Conservation (phyloP, 2,797 vertebrate genomes). For the Basileuterus tristriatus region DNA sequence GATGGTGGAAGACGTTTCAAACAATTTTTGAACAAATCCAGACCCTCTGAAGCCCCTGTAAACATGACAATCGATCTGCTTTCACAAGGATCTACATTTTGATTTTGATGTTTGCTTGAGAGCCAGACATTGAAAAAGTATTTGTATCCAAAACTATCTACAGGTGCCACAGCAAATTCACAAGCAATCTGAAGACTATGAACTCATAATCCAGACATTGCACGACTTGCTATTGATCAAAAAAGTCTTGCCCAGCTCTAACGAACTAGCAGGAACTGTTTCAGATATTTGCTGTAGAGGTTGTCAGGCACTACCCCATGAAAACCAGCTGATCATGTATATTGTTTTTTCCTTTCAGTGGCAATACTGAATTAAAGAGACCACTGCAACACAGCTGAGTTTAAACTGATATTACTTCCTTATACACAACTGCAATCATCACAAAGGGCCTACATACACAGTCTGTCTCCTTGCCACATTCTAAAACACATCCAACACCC, state of each 20-base stretch:
- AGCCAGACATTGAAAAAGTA: not conserved
- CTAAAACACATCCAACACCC: not conserved
- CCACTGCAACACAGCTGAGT: not conserved
- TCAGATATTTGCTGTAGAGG: not conserved
- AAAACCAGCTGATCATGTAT: not conserved
- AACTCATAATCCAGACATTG: not conserved
- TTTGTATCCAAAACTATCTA: not conserved
- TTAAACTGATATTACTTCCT: not conserved
- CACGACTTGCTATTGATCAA: not conserved
- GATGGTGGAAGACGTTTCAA: not conserved
- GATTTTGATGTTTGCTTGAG: not conserved
- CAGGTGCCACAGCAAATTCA: not conserved
- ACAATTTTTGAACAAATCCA: not conserved
- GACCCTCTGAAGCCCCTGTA: not conserved
- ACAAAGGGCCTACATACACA: not conserved
- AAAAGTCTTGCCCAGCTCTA: not conserved
- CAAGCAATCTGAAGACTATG: not conserved
- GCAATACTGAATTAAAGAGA: not conserved
- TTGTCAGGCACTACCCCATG: not conserved
- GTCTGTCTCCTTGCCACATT: not conserved
- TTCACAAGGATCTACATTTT: not conserved
- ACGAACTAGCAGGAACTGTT: not conserved
- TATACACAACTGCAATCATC: not conserved
- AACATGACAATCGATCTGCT: not conserved
- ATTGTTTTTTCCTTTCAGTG: not conserved